Evolutionary conservation across 2,113 vertebrate genomes (phyloP).

Genomic region (Myrmophylax atrothorax): DNA sequence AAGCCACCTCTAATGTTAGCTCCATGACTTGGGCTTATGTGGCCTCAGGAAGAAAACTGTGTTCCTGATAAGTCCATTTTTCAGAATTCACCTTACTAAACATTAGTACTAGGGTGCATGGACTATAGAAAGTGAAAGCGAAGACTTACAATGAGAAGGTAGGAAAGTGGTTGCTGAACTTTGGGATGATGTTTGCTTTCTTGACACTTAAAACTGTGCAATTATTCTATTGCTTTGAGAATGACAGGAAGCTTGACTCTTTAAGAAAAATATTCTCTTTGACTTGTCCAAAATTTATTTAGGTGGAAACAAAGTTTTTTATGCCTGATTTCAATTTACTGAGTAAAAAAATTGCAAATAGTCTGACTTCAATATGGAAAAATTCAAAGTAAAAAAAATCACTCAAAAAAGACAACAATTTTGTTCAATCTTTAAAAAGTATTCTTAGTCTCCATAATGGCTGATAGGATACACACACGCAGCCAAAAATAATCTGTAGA

Average conservation of each 20-base stretch:
- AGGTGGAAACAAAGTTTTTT: neutral
- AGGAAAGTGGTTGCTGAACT: neutral
- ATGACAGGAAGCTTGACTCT: neutral
- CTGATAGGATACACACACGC: neutral
- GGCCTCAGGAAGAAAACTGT: neutral
- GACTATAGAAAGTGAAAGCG: neutral
- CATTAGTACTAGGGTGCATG: neutral
- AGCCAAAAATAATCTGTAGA: neutral
- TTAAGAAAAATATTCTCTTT: neutral
- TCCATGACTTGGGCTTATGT: neutral
- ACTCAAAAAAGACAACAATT: neutral
- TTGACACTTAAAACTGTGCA: neutral
- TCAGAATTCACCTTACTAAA: neutral
- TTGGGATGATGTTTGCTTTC: neutral
- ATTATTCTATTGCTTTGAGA: neutral
- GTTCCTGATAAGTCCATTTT: rapidly evolving
- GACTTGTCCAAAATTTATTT: neutral
- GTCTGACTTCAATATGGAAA: neutral
- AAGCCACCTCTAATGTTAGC: neutral
- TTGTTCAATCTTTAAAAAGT: neutral
- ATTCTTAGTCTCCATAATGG: neutral
- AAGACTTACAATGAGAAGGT: neutral
- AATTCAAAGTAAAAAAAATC: neutral
- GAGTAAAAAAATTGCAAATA: neutral
- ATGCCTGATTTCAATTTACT: neutral